Base-by-base conservation (phyloP, 2,113 vertebrate genomes). In the Brachypodius melanocephalos region DNA sequence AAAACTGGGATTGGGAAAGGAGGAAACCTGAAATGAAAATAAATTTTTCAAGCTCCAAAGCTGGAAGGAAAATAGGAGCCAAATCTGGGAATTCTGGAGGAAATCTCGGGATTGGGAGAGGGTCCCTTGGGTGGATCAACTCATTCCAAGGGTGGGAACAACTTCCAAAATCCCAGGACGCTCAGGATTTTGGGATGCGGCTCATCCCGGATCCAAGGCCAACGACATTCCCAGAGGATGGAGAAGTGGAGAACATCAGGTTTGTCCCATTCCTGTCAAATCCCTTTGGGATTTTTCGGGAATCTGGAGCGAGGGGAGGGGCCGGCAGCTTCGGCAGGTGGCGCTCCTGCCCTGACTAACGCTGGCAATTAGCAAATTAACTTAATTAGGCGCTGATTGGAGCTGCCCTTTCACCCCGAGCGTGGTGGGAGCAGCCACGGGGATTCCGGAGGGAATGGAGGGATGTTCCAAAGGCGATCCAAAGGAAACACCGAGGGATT, bases 341-440 rank as follows among this genome's bases (percentile, higher is more conserved):
- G 94, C 88, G 94, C 89, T 97, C 87, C 96, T 89, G 59, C 57
- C 88, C 89, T 46, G 77, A 57, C 9, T 72, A 95, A 92, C 10
- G 36, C 69, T 5, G 58, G 13, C 49, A 95, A 97, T 97, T 94
- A 95, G 49, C 88, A 85, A 95, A 96, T 94, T 93, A 91, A 46
- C 29, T 48, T 95, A 95, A 95, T 95, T 95, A 94, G 51, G 55
- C 32, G 5, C 45, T 5, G 77, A 42, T 19, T 7, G 22, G 42
- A 58, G 75, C 40, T 8, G 55, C 34, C 11, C 49, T 28, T 22
- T n/a, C 49, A 24, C 38, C 2, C 14, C 5, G 1, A 38, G 48
- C 10, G 3, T 0, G 46, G 6, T 11, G 5, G 4, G 65, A 51
- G 46, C 38, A 10, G 40, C 40, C n/a, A 2, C 2, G 5, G 4